phyloP scores from a whole-genome alignment of 2,113 vertebrate species.

The Petrocephalus microphthalmus region DNA sequence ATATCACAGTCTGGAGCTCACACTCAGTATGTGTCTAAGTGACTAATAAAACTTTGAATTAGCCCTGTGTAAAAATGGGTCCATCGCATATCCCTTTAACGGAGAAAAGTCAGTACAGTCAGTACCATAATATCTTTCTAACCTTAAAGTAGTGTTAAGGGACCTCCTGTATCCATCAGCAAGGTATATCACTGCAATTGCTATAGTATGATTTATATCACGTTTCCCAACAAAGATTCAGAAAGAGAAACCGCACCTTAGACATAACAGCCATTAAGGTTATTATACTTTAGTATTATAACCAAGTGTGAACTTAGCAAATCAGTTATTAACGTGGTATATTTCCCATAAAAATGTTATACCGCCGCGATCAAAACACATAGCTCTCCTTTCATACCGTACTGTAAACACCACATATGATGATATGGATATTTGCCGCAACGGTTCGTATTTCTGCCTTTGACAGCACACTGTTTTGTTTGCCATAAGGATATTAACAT shows the following conservation, averaged over 20 bases:
- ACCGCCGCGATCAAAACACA: background rate
- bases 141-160: background rate
- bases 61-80: background rate
- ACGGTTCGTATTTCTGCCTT: background rate
- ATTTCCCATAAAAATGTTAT: background rate
- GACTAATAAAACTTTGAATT: background rate
- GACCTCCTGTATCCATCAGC: background rate
- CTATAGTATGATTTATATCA: background rate
- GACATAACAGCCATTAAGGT: background rate
- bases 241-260: background rate
- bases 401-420: background rate
- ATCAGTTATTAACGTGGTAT: background rate
- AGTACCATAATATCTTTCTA: background rate
- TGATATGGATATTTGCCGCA: background rate
- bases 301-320: background rate
- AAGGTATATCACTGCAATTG: background rate
- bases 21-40: background rate
- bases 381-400: background rate
- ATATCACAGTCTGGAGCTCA: background rate
- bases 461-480: background rate
- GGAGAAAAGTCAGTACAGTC: background rate
- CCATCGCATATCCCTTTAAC: background rate
- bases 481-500: background rate
- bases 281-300: background rate
- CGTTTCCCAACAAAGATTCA: background rate